Conservation (phyloP, 2,113 vertebrate species). For the zebrafish (Danio rerio) region DNA sequence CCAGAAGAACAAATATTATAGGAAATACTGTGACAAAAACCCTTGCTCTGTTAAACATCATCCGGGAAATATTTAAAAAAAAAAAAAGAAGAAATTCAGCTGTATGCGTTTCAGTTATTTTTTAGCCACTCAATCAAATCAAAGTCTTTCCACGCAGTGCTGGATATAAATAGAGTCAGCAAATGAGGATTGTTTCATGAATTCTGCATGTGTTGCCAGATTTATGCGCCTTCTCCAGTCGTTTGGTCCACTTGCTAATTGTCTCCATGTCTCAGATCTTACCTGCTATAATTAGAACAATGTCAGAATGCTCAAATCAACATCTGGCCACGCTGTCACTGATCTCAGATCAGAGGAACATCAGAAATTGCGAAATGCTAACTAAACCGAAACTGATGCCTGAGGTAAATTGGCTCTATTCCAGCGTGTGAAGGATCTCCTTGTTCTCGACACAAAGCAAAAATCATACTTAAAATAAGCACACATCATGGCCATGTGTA, state of each 20-base stretch:
- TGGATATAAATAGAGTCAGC: constrained; percentile 7
- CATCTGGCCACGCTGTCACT: constrained; percentile 13
- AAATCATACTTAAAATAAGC: neutral
- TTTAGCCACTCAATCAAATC: neutral
- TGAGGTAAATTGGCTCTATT: neutral
- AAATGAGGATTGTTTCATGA: neutral
- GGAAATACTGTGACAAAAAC: too few species aligned
- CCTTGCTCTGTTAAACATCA: too few species aligned
- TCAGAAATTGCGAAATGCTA: constrained; percentile 2
- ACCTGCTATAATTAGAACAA: constrained; percentile 22
- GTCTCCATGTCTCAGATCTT: constrained; percentile 16
- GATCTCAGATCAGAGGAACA: constrained; percentile 7
- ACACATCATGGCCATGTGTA: neutral
- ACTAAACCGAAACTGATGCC: neutral
- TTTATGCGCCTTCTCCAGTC: neutral
- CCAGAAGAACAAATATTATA: too few species aligned
- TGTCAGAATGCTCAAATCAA: constrained; percentile 7
- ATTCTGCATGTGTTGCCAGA: constrained; percentile 15
- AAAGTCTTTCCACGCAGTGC: neutral
- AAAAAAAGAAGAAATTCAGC: neutral
- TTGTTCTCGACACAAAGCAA: neutral
- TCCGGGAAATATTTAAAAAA: neutral
- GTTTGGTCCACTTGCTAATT: constrained; percentile 13
- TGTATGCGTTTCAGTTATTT: neutral
- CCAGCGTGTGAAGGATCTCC: neutral